These are phyloP conservation scores for Empidonax traillii DNA, from an alignment of 2,113 vertebrate genomes.

Conservation along the genomic window DNA sequence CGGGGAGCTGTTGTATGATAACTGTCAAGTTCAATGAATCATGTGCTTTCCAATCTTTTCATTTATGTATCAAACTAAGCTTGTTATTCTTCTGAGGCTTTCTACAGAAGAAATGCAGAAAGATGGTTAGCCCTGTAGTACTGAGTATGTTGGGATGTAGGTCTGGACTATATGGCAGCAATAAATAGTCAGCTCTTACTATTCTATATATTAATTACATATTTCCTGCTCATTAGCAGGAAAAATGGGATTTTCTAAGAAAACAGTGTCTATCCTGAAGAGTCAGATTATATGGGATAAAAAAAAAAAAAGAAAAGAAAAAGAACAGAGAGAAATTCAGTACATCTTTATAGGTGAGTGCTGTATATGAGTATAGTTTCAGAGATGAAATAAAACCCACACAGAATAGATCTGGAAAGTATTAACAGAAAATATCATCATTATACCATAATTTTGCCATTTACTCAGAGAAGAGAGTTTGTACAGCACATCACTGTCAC, in stretches of 20 bases:
- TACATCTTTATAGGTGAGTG: not conserved
- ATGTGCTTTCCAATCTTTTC: slow-evolving; percentile 38
- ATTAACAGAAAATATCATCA: not conserved
- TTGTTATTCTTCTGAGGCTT: not conserved
- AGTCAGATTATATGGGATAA: not conserved
- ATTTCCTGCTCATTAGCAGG: not conserved
- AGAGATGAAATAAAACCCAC: not conserved
- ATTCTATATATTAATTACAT: not conserved
- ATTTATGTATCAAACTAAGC: not conserved
- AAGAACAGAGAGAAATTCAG: not conserved
- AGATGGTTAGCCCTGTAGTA: not conserved
- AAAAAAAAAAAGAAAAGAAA: not conserved
- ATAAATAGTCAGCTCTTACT: not conserved
- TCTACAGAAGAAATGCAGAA: not conserved
- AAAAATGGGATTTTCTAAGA: not conserved
- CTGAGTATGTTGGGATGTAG: not conserved
- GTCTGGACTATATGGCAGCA: not conserved
- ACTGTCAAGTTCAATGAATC: slow-evolving; percentile 63
- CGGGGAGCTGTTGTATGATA: slow-evolving; percentile 59
- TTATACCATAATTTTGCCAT: not conserved
- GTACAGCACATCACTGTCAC: not conserved
- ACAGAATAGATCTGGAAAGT: not conserved
- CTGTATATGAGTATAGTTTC: not conserved
- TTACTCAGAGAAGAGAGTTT: not conserved
- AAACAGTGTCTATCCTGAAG: not conserved